phyloP scores from a whole-genome alignment of 2,797 vertebrate species.

The Percopsis omiscomaycus region DNA sequence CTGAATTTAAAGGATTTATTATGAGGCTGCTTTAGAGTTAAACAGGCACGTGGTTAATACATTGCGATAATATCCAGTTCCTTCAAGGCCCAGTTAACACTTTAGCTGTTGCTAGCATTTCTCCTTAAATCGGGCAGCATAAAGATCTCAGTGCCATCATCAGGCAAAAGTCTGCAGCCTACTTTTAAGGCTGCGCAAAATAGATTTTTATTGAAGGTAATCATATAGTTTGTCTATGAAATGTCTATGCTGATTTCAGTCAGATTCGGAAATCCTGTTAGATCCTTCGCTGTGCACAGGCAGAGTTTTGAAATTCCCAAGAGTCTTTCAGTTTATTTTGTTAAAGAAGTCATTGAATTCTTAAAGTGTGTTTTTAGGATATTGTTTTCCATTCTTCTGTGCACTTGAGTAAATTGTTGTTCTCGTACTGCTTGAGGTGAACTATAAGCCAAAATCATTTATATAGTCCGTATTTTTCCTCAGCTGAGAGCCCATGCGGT shows the following conservation, averaged over 20 bases:
- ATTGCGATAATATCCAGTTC: conserved; percentile 32
- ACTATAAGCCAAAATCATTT: conserved; percentile 41
- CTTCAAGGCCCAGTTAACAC: conserved; percentile 27
- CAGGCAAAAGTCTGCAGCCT: too few relatives aligned
- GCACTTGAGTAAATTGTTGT: conserved; percentile 3
- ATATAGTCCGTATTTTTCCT: conserved; percentile 34
- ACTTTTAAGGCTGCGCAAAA: too few relatives aligned
- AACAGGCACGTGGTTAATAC: conserved; percentile 10
- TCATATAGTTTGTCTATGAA: too few relatives aligned
- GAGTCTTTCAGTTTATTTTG: too few relatives aligned
- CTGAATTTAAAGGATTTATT: conserved; percentile 66
- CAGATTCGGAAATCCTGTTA: too few relatives aligned
- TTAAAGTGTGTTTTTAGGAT: too few relatives aligned
- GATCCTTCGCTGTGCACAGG: too few relatives aligned
- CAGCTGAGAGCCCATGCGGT: conserved; percentile 96
- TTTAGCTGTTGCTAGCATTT: conserved; percentile 17
- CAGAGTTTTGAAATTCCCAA: too few relatives aligned
- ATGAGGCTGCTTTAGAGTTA: conserved; percentile 13
- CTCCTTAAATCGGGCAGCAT: conserved; percentile 14
- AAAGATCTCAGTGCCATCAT: conserved; percentile 4
- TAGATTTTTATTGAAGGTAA: too few relatives aligned
- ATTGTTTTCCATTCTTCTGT: background rate
- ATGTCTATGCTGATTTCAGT: too few relatives aligned
- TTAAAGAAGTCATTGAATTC: too few relatives aligned
- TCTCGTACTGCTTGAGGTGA: conserved; percentile 7